A percentile compares a stretch with the other conserved stretches of the same genome.
These are phyloP conservation scores for Atractosteus spatula DNA, from an alignment of 2,113 vertebrate species.

Conservation along the genomic window DNA sequence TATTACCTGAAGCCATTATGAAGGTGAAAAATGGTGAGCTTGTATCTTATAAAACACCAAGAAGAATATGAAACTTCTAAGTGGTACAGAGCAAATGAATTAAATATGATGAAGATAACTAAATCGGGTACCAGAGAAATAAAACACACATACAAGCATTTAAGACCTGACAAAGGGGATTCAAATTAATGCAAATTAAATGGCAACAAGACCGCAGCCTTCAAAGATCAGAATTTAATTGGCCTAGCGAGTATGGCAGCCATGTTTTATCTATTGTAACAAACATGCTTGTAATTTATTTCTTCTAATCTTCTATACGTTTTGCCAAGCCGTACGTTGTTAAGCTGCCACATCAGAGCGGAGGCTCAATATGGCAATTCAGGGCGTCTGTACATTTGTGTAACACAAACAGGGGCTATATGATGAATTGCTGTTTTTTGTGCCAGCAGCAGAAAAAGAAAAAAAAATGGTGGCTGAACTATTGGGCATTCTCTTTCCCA, in stretches of 20 bases:
- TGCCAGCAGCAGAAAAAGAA: conserved; percentile 25
- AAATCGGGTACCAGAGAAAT: no score
- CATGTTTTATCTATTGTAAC: neutral
- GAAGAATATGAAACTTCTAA: no score
- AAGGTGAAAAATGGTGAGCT: no score
- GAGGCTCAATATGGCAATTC: conserved; percentile 44
- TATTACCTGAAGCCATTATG: no score
- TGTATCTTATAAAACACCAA: no score
- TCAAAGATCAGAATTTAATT: neutral
- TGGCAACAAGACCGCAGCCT: neutral
- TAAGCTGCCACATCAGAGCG: conserved; percentile 26
- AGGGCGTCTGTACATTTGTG: conserved; percentile 44
- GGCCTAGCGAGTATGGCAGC: neutral
- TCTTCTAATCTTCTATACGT: neutral
- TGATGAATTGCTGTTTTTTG: conserved; percentile 49
- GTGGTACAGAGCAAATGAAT: no score
- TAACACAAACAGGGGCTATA: conserved; percentile 56
- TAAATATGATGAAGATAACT: no score
- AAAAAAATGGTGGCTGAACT: conserved; percentile 9
- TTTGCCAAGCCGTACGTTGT: conserved; percentile 7
- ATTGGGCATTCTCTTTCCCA: conserved; percentile 51
- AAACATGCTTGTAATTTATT: neutral
- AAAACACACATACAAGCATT: no score
- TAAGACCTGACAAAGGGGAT: no score
- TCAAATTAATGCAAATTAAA: no score